Conservation (phyloP, 2,797 vertebrate species). For the Halcyon smyrnensis region DNA sequence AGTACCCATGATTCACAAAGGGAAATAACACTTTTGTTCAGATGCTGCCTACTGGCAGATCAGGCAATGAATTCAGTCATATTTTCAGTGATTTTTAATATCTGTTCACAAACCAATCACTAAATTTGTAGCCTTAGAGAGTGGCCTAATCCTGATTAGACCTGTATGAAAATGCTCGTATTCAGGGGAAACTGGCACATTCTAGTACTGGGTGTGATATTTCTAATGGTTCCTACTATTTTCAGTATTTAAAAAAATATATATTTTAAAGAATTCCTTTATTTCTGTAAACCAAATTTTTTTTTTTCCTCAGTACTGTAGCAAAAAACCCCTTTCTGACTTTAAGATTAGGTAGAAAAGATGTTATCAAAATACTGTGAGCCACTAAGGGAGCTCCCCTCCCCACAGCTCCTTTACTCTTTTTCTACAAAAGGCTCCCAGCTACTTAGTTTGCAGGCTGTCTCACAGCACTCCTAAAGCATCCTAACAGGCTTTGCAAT, state of each 20-base stretch:
- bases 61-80: constrained; percentile 30
- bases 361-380: neutral
- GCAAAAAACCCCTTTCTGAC: neutral
- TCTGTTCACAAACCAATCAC: constrained; percentile 4
- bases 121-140: constrained; percentile 1
- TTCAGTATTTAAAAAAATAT: neutral
- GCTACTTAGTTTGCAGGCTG: neutral
- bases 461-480: neutral
- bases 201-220: neutral
- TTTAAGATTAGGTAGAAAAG: neutral
- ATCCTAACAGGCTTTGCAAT: neutral
- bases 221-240: neutral
- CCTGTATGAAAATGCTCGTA: neutral
- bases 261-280: neutral
- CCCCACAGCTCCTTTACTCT: neutral
- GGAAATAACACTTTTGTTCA: constrained; percentile 32
- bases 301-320: neutral
- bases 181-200: neutral
- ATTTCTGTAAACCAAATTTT: neutral
- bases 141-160: neutral
- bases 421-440: neutral
- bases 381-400: neutral
- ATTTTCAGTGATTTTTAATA: constrained; percentile 41
- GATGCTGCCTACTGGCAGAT: constrained; percentile 35
- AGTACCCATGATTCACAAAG: constrained; percentile 24